Conservation (phyloP, 2,888 invertebrate genomes). For the Argyra leucocephala region DNA sequence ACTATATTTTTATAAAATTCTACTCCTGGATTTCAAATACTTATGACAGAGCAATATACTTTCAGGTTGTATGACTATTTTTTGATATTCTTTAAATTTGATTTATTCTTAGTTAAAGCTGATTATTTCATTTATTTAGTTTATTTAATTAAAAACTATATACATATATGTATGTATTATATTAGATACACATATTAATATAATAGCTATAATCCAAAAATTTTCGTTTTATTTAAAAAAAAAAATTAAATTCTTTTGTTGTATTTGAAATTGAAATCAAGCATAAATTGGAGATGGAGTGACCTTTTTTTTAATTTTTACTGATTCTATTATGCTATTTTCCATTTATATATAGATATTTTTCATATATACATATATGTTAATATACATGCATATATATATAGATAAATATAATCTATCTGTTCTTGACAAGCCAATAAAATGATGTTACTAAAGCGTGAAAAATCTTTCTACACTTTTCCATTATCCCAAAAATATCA, state of each 20-base stretch:
- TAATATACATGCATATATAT: neutral
- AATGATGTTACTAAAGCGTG: conserved; percentile 11
- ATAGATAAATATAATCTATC: neutral
- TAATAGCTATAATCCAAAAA: too few relatives aligned
- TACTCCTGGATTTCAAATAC: too few relatives aligned
- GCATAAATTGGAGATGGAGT: neutral
- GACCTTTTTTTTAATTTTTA: neutral
- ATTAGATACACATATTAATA: too few relatives aligned
- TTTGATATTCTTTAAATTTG: too few relatives aligned
- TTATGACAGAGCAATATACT: too few relatives aligned
- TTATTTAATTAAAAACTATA: too few relatives aligned
- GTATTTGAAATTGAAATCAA: neutral
- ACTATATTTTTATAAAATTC: too few relatives aligned
- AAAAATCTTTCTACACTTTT: conserved; percentile 3
- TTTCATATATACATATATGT: neutral
- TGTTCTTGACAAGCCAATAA: neutral
- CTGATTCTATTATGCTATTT: neutral
- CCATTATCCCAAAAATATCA: neutral
- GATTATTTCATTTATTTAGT: too few relatives aligned
- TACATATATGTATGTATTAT: too few relatives aligned
- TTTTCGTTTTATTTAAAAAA: too few relatives aligned
- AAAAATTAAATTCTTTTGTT: neutral
- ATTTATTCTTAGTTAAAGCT: too few relatives aligned
- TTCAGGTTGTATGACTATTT: too few relatives aligned
- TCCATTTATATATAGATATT: neutral